These are phyloP conservation scores for Sinhomidia bicolor DNA, from an alignment of 2,888 invertebrate genomes.

Conservation along the genomic window DNA sequence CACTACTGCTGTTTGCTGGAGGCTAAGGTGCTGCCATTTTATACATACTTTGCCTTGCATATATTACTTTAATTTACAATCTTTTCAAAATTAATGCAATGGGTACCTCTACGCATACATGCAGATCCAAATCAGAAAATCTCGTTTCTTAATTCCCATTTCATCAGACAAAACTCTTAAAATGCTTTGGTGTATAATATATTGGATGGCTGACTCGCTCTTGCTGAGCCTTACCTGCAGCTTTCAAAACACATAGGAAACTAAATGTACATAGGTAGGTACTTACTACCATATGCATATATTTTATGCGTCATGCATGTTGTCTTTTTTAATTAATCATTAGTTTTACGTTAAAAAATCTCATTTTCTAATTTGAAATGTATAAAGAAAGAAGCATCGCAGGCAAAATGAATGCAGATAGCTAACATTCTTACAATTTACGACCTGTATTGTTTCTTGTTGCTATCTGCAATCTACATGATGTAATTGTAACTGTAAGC, in stretches of 20 bases:
- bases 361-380: conserved; percentile 20
- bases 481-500: conserved; percentile 39
- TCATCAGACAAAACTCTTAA: too few species aligned
- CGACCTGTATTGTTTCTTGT: background rate
- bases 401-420: background rate
- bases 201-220: background rate
- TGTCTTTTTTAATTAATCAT: conserved; percentile 63
- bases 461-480: background rate
- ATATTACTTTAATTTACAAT: too few species aligned
- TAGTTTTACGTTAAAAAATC: conserved; percentile 35
- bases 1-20: conserved; percentile 36
- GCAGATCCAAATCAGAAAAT: background rate
- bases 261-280: background rate
- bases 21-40: conserved; percentile 46
- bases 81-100: too few species aligned
- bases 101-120: background rate
- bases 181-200: too few species aligned
- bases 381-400: background rate
- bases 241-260: background rate
- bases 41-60: background rate
- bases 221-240: background rate
- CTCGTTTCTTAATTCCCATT: background rate
- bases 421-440: background rate
- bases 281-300: too few species aligned
- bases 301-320: conserved; percentile 43